Conservation (phyloP, 2,113 vertebrate species). For the Phasianus colchicus region DNA sequence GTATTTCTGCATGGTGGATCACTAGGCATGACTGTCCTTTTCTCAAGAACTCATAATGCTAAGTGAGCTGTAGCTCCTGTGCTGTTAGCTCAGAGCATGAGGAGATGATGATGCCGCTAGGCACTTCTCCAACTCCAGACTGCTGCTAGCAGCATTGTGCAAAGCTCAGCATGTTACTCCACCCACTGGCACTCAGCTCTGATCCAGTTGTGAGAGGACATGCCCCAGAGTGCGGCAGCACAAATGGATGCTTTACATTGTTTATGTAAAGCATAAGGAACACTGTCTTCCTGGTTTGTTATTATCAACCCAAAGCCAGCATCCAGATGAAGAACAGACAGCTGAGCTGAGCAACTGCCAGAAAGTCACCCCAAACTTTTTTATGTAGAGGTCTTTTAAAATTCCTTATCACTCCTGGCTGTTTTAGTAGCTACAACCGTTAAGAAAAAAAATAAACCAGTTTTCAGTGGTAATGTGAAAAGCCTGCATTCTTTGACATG, state of each 20-base stretch:
- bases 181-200: neutral
- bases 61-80: neutral
- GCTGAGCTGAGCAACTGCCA: neutral
- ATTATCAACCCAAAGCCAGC: slow-evolving; percentile 1
- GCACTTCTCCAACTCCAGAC: neutral
- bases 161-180: neutral
- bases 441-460: neutral
- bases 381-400: neutral
- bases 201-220: neutral
- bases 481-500: neutral
- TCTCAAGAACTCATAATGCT: neutral
- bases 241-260: neutral
- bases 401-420: neutral
- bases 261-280: neutral
- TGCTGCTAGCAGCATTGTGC: neutral
- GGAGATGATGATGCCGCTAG: neutral
- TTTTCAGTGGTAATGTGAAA: neutral
- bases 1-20: neutral
- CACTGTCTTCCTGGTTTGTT: neutral
- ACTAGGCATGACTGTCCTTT: neutral
- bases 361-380: neutral
- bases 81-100: neutral
- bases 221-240: neutral
- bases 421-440: neutral
- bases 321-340: slow-evolving; percentile 13